Percentiles rank a stretch among this genome's conserved stretches.
Evolutionary conservation across 2,888 invertebrate genomes (phyloP).

Genomic region (Orgyia antiqua): DNA sequence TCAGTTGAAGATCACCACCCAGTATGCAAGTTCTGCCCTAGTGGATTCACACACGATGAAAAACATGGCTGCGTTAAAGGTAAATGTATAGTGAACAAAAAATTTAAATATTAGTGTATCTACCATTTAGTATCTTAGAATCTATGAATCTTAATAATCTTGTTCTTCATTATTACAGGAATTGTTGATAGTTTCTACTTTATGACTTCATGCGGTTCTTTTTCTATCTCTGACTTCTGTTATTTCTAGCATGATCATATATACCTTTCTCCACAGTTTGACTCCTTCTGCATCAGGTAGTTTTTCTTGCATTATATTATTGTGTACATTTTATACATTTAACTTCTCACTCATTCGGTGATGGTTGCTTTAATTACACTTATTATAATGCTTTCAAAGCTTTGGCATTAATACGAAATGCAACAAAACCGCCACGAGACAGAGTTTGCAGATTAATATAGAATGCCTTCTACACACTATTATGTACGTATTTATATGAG

Average conservation of each 20-base stretch:
- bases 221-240: slow-evolving; percentile 59
- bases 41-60: slow-evolving; percentile 94
- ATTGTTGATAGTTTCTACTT: slow-evolving; percentile 70
- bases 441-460: slow-evolving; percentile 61
- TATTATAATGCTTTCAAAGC: slow-evolving; percentile 54
- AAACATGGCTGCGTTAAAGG: slow-evolving; percentile 97
- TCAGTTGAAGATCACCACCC: slow-evolving; percentile 96
- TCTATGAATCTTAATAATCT: slow-evolving; percentile 70
- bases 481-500: slow-evolving; percentile 31
- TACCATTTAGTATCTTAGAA: slow-evolving; percentile 57
- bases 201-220: slow-evolving; percentile 69
- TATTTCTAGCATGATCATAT: slow-evolving; percentile 70
- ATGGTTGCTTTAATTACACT: slow-evolving; percentile 43
- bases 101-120: slow-evolving; percentile 33
- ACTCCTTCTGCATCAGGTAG: slow-evolving; percentile 71
- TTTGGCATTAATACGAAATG: slow-evolving; percentile 53
- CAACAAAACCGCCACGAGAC: slow-evolving; percentile 74
- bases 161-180: slow-evolving; percentile 78
- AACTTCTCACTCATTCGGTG: slow-evolving; percentile 54
- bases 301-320: slow-evolving; percentile 57
- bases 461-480: slow-evolving; percentile 42
- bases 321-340: slow-evolving; percentile 56
- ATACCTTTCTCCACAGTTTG: slow-evolving; percentile 68
- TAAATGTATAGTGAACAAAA: slow-evolving; percentile 74
- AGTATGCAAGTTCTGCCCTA: slow-evolving; percentile 96